Percentiles rank a stretch among this genome's conserved stretches.
phyloP scores from a whole-genome alignment of 2,888 invertebrate genomes.

The Cryptocephalus primarius region DNA sequence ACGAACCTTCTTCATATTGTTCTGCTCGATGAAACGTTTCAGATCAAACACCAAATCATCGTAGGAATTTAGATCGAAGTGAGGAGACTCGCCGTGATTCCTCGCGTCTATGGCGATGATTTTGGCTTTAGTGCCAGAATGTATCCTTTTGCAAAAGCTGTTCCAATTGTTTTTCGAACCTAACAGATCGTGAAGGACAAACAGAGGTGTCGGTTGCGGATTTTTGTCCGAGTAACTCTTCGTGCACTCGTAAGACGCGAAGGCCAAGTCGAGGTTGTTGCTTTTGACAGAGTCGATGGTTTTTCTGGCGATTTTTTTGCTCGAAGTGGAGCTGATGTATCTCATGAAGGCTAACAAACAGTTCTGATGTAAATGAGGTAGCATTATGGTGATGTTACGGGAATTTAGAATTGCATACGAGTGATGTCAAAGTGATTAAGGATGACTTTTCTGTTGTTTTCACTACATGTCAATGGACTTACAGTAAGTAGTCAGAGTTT shows the following conservation, averaged over 20 bases:
- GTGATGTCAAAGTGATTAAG: not conserved
- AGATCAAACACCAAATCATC: slow-evolving; percentile 68
- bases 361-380: slow-evolving; percentile 8
- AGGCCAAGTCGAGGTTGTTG: slow-evolving; percentile 40
- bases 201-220: slow-evolving; percentile 47
- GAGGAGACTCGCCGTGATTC: slow-evolving; percentile 93
- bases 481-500: slow-evolving; percentile 73
- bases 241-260: slow-evolving; percentile 53
- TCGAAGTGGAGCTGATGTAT: slow-evolving; percentile 3
- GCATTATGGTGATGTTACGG: not conserved
- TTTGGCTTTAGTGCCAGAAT: slow-evolving; percentile 52
- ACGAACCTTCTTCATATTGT: slow-evolving; percentile 52
- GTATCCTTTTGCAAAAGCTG: slow-evolving; percentile 52
- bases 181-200: slow-evolving; percentile 80
- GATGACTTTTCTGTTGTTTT: not conserved
- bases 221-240: slow-evolving; percentile 23
- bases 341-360: slow-evolving; percentile 1
- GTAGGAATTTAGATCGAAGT: slow-evolving; percentile 61
- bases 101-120: slow-evolving; percentile 77
- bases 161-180: slow-evolving; percentile 85
- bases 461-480: slow-evolving; percentile 19
- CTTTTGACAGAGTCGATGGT: not conserved
- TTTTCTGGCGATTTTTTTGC: slow-evolving; percentile 1
- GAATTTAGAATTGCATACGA: not conserved
- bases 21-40: slow-evolving; percentile 49